These are phyloP conservation scores for Gnathonemus longibarbis DNA, from an alignment of 2,113 vertebrate genomes.

Conservation along the genomic window DNA sequence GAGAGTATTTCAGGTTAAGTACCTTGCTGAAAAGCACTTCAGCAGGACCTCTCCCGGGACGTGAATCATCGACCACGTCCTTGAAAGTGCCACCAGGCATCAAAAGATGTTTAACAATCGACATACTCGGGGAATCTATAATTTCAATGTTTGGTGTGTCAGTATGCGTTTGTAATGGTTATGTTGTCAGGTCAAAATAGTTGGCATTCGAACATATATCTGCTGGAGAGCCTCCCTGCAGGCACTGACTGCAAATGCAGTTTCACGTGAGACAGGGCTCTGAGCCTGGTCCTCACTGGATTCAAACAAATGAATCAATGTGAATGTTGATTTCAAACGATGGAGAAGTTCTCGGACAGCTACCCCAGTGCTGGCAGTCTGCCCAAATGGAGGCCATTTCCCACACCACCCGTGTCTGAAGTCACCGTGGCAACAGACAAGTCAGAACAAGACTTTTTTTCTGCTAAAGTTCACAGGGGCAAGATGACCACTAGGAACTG, in stretches of 20 bases:
- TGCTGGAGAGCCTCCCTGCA: background rate
- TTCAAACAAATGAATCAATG: background rate
- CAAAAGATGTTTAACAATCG: background rate
- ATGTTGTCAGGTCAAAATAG: background rate
- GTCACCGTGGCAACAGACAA: slow-evolving; percentile 33
- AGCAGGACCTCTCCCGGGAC: background rate
- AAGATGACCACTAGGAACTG: background rate
- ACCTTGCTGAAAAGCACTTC: background rate
- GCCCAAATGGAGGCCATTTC: slow-evolving; percentile 13
- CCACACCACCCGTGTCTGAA: slow-evolving; percentile 37
- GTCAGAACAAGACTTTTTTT: background rate
- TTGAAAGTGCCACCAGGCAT: background rate
- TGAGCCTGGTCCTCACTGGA: background rate
- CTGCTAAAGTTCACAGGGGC: background rate
- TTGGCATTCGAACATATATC: background rate
- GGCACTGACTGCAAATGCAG: background rate
- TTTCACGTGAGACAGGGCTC: background rate
- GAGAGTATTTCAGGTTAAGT: background rate
- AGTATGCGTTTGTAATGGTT: background rate
- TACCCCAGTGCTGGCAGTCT: slow-evolving; percentile 31
- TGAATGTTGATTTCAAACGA: background rate
- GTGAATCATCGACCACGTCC: background rate
- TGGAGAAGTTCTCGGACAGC: background rate
- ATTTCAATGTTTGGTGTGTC: background rate
- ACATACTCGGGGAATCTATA: background rate